Evolutionary conservation across 1,140 invertebrate genomes (phyloP), one percentile per base, ranked within the genome.

Genomic region (Tetramorium alpestre): DNA sequence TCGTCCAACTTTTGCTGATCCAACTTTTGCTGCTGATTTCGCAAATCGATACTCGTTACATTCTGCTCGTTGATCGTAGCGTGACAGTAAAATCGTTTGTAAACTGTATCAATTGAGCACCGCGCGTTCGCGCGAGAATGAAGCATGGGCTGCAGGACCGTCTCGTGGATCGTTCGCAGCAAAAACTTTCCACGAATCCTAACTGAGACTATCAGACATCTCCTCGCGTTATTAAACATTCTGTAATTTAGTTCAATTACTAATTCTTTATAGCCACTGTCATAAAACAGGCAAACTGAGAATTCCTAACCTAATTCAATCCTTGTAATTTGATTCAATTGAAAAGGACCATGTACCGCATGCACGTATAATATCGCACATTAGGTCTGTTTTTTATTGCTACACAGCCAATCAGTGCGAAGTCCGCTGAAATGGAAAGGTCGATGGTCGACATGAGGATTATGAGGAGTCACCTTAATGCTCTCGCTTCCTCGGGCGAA

Each of bases 161-260:
- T 3, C 13, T 49, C 18, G 5, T 49, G 25, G 5, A 13, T 33
- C 2, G n/a, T 47, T 60, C 10, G 54, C 5, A 13, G 25, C 0
- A 60, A 33, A 22, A 60, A 60, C 38, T 38, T 73, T 5, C 2
- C 72, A 10, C 13, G 38, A 82, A 44, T 33, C n/a, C 33, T 38
- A 47, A 75, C 8, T 7, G 41, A 84, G 41, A 47, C 13, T 18
- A 25, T 22, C 18, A 75, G 8, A 33, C 54, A 38, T 75, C 41
- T 47, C 8, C 7, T 73, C 13, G 49, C 16, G 18, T 38, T 44
- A 84, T 16, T 84, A 49, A 60, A 75, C 54, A 84, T 84, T 18
- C 33, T 84, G 28, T 10, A 67, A 58, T 51, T 65, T 69, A n/a
- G 28, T 64, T 33, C 0, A 28, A 64, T 38, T 18, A 62, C 7